Conservation (phyloP, 2,113 vertebrate genomes). For the Origma solitaria region DNA sequence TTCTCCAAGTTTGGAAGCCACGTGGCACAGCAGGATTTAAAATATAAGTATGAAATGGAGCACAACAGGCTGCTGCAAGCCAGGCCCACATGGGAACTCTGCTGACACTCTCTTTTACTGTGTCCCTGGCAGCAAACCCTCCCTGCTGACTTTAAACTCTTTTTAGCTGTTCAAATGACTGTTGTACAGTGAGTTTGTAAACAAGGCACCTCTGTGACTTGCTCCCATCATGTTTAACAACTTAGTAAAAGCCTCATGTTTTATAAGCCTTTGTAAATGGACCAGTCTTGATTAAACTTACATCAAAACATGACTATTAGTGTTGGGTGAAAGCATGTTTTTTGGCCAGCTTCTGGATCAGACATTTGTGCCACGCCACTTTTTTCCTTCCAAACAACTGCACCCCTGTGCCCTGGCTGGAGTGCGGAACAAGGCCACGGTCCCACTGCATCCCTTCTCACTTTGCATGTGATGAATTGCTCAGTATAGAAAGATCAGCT, state of each 20-base stretch:
- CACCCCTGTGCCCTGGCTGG: background rate
- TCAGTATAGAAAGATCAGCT: background rate
- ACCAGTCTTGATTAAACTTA: background rate
- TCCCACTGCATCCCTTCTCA: background rate
- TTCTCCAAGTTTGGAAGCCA: background rate
- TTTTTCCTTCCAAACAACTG: background rate
- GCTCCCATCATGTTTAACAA: background rate
- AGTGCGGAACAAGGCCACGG: background rate
- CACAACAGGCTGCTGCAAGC: background rate
- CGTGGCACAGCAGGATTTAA: accelerated
- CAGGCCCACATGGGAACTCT: background rate
- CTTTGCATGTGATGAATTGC: background rate
- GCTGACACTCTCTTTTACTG: background rate
- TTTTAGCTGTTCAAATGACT: background rate
- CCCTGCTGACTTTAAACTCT: background rate
- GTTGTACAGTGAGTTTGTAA: background rate
- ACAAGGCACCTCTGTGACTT: background rate
- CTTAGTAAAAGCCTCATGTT: background rate
- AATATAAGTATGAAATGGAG: background rate
- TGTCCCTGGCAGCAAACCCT: background rate
- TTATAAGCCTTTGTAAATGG: background rate
- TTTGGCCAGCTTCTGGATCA: background rate
- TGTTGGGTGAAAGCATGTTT: background rate
- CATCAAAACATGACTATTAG: background rate
- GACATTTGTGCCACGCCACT: background rate